Evolutionary conservation across 1,140 invertebrate genomes (phyloP).

Genomic region (Tribolium castaneum): DNA sequence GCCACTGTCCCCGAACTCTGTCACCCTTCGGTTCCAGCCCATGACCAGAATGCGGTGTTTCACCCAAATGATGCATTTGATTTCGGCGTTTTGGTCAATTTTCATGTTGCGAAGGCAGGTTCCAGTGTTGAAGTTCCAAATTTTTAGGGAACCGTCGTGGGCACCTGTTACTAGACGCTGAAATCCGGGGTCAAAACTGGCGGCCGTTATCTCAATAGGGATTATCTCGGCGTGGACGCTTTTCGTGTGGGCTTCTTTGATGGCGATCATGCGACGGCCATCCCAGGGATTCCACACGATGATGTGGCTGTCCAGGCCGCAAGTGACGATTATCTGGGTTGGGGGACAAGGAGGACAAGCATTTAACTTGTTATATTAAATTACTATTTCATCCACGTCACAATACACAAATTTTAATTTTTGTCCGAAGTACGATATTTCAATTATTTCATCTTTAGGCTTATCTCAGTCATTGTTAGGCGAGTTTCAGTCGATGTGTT

Average conservation of each 20-base stretch:
- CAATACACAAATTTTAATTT: no score
- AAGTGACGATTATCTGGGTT: conserved; percentile 69
- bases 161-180: conserved; percentile 70
- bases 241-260: conserved; percentile 74
- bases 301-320: conserved; percentile 77
- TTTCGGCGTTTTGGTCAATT: conserved; percentile 70
- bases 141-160: conserved; percentile 68
- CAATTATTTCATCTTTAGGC: no score
- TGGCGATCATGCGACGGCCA: conserved; percentile 70
- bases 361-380: no score
- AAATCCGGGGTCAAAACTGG: conserved; percentile 76
- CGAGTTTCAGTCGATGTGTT: no score
- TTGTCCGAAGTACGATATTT: no score
- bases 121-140: conserved; percentile 85
- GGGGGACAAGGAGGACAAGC: no score
- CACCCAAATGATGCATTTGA: conserved; percentile 71
- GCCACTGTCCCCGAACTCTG: conserved; percentile 75
- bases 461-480: no score
- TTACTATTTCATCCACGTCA: no score
- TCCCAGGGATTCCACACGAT: conserved; percentile 78
- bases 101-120: conserved; percentile 73
- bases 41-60: conserved; percentile 72
- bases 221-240: conserved; percentile 70
- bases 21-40: conserved; percentile 77
- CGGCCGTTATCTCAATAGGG: conserved; percentile 80